Evolutionary conservation across 2,888 invertebrate species (phyloP).

Genomic region (Crioceris asparagi): DNA sequence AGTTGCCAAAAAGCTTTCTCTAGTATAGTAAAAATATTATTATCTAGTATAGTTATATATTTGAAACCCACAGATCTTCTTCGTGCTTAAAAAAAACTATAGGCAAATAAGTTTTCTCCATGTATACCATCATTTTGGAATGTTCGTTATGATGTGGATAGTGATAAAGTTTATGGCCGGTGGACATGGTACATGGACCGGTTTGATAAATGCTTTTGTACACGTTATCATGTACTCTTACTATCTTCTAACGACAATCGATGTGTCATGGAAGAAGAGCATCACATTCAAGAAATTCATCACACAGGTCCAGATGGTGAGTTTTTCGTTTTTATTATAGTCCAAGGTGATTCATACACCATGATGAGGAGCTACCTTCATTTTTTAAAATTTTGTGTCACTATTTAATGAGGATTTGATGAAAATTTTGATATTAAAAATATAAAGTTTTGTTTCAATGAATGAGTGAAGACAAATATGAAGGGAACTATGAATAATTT

Average conservation of each 20-base stretch:
- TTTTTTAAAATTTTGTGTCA: no score
- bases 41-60: not conserved
- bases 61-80: constrained; percentile 55
- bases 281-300: constrained; percentile 70
- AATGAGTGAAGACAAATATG: no score
- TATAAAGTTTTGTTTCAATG: no score
- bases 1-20: no score
- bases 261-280: constrained; percentile 52
- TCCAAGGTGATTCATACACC: no score
- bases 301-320: constrained; percentile 70
- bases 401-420: no score
- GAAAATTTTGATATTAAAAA: no score
- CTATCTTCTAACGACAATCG: constrained; percentile 63
- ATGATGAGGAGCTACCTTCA: no score
- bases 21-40: no score
- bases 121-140: constrained; percentile 88
- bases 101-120: constrained; percentile 84
- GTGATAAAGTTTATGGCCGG: constrained; percentile 73
- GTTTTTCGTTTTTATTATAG: no score
- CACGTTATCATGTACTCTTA: constrained; percentile 78
- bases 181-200: constrained; percentile 60
- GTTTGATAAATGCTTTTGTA: constrained; percentile 62
- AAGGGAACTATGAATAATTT: no score
- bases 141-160: constrained; percentile 91
- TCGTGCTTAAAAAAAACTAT: constrained; percentile 84